phyloP scores from a whole-genome alignment of 2,113 vertebrate genomes.

The Casuarius casuarius region DNA sequence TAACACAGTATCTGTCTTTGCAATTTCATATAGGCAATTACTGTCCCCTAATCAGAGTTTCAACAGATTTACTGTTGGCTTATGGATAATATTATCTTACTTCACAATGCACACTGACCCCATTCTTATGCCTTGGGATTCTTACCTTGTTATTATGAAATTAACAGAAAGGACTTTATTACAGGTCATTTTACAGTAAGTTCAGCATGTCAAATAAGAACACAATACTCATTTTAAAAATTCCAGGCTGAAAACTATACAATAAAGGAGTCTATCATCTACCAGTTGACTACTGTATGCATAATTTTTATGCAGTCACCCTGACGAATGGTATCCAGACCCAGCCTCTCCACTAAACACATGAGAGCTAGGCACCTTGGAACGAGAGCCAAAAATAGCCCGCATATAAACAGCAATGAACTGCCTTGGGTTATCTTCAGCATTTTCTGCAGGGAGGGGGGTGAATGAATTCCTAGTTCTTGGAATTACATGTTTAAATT shows the following conservation, averaged over 20 bases:
- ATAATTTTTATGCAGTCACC: background rate
- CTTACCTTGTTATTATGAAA: background rate
- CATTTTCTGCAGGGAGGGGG: slow-evolving; percentile 31
- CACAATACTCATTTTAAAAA: background rate
- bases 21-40: background rate
- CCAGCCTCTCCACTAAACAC: background rate
- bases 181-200: background rate
- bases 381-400: slow-evolving; percentile 33
- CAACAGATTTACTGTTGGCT: background rate
- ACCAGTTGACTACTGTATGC: background rate
- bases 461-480: slow-evolving; percentile 11
- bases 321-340: background rate
- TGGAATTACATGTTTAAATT: background rate
- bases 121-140: background rate
- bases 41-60: background rate
- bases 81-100: background rate
- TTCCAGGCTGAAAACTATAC: background rate
- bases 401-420: slow-evolving; percentile 33
- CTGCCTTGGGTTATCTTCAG: slow-evolving; percentile 18
- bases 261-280: background rate
- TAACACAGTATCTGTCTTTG: background rate
- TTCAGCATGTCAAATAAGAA: background rate
- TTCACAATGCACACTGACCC: background rate
- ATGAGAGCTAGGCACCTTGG: background rate
- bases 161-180: background rate